Evolutionary conservation across 1,140 invertebrate genomes (phyloP), one percentile per base, ranked within the genome.

Genomic region (Drosophila pallidifrons): DNA sequence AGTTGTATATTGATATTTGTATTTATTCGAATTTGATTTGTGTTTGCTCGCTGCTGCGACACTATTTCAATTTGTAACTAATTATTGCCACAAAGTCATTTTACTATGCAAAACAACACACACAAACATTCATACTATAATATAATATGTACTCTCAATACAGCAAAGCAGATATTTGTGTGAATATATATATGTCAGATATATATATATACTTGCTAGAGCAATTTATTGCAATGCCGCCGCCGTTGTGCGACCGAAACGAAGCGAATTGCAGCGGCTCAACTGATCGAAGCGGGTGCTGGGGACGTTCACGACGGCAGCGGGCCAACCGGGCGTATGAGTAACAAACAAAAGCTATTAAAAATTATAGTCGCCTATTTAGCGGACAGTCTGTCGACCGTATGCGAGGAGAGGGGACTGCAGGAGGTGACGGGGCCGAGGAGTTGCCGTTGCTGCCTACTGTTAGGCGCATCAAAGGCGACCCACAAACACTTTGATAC

Each of bases 1-100:
- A 76, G 66, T 28, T 58, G 45, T 72, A 30, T 61, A 58, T 45
- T 61, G 45, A 28, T 46, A 32, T 41, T 65, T 65, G 1, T 38
- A n/a, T 15, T 51, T 51, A 28, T 46, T 46, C n/a, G 46, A 35
- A 25, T 78, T 55, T 72, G 45, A 35, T 35, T 70, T 70, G 63
- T 25, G 1, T 10, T 59, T 81, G 75, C 55, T 46, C 65, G 59
- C 51, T 72, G 59, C 63, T 80, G 73, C 59, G 85, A 77, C 67
- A 79, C 57, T 83, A 68, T 82, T 87, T 88, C 73, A 77, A 88
- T 75, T 81, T 73, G 57, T 78, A 70, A 75, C 83, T 83, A 80
- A 88, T 87, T 69, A 88, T 72, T 83, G 70, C 49, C 83, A 75
- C 83, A 80, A 88, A 88, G 77, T 83, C 80, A 80, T 74, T 82